A percentile compares a stretch with the other conserved stretches of the same genome.
Evolutionary conservation across 2,113 vertebrate species (phyloP).

Genomic region (Oryctolagus cuniculus): DNA sequence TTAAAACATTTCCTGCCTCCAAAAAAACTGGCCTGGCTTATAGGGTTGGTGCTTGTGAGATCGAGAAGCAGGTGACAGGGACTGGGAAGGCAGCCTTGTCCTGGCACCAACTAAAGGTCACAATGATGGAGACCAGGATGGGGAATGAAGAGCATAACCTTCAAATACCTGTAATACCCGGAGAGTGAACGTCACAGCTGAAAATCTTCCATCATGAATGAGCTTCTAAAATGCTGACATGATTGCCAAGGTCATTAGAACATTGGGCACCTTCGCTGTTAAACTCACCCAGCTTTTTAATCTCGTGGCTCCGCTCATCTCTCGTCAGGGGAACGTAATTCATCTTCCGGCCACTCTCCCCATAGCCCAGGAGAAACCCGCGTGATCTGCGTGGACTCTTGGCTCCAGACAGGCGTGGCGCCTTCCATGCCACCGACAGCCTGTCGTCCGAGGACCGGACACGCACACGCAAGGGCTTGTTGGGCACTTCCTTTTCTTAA

Average conservation of each 20-base stretch:
- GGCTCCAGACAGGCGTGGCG: slow-evolving; percentile 91
- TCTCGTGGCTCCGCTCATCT: slow-evolving; percentile 91
- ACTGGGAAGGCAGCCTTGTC: background rate
- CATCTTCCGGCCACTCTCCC: slow-evolving; percentile 88
- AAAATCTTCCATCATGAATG: rapidly evolving
- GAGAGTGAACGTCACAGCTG: background rate
- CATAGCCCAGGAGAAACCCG: slow-evolving; percentile 87
- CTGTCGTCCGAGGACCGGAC: slow-evolving; percentile 84
- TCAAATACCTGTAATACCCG: rapidly evolving
- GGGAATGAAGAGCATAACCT: background rate
- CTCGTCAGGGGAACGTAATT: slow-evolving; percentile 90
- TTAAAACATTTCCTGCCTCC: background rate
- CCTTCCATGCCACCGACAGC: slow-evolving; percentile 87
- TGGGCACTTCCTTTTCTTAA: slow-evolving; percentile 91
- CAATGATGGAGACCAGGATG: rapidly evolving
- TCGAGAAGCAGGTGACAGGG: background rate
- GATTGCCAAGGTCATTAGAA: background rate
- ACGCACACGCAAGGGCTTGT: slow-evolving; percentile 86
- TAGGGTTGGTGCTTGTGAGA: rapidly evolving
- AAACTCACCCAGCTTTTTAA: slow-evolving; percentile 91
- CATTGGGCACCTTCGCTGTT: rapidly evolving
- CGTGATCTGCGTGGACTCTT: slow-evolving; percentile 90
- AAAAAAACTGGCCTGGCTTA: background rate
- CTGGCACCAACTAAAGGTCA: background rate
- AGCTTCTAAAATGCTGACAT: background rate